Evolutionary conservation across 2,113 vertebrate genomes (phyloP), one percentile per base, ranked within the genome.

Genomic region (Reinhardtius hippoglossoides): DNA sequence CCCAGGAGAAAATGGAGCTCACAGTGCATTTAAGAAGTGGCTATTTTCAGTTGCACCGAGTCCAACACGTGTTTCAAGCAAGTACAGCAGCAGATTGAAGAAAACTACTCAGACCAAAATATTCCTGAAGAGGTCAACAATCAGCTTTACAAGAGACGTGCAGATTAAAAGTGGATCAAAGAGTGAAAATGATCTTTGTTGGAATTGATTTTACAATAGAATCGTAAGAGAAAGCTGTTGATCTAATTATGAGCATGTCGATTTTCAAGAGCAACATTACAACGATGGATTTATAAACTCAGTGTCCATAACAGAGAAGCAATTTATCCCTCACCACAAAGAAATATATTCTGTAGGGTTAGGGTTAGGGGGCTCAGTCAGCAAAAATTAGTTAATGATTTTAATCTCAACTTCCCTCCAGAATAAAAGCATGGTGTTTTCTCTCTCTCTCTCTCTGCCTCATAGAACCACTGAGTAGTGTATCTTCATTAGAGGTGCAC

Each of bases 401-500:
- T 70, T 60, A 56, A 74, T 63, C 16, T 48, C 18, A n/a, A 0
- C 0, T 4, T 35, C 9, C 2, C 5, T 26, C 14, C 46, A 42
- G 31, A 44, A 35, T 80, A 26, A 73, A 74, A 48, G 6, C 5
- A 14, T 31, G 16, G 4, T 23, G 14, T 65, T 65, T 7, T 67
- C 31, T 31, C 27, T 5, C 27, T 58, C 5, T 83, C 46, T 67
- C 35, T 67, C 71, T 78, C 13, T 75, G 40, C 27, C 18, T 59
- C 40, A 14, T 88, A 99, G 98, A 99, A 90, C 98, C 98, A 0
- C 93, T 99, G 87, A 99, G 97, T 89, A 99, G 98, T 3, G 97
- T 99, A 66, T 99, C 97, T 35, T 99, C 98, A 60, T 91, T 99
- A 86, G 98, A 99, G 94, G 98, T 99, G 56, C 98, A 99, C 92